Evolutionary conservation across 2,888 invertebrate genomes (phyloP), one percentile per base, ranked within the genome.

Genomic region (Drosophila koepferae): DNA sequence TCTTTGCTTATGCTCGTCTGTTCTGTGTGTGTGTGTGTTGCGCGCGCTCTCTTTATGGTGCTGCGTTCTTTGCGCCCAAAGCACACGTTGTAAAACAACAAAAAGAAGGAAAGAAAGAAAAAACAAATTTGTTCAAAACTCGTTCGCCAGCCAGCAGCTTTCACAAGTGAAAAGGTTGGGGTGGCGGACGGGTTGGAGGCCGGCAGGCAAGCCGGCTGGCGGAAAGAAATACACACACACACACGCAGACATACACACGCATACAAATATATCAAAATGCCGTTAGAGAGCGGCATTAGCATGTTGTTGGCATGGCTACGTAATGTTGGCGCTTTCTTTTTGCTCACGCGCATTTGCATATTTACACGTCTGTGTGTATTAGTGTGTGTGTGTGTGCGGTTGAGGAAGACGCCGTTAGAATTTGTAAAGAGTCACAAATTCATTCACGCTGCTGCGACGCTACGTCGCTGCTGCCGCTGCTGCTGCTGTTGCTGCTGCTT

Each of bases 321-420:
- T 89, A 86, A 89, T 89, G 77, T 84, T 79, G 74, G 78, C 85
- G 85, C 85, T 86, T 86, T 86, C 85, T 86, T 86, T 88, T 86
- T 72, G 76, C 74, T 77, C 78, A 67, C 80, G 66, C 66, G 66
- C 80, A 72, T 76, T 74, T 71, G 68, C 74, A 78, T 67, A 54
- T 53, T 62, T 40, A 16, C 38, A 40, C 7, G 38, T 46, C 43
- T 36, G 58, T 53, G 56, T 69, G 54, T 63, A 64, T 56, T 7
- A 12, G 14, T 59, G 8, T 61, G 28, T 40, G 38, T 51, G 67
- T 55, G 58, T 53, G 69, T 58, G 55, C 31, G 54, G 48, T 74
- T 71, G 67, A 79, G 72, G 71, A 72, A 73, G 74, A 86, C 85
- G 80, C 86, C 88, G 90, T 89, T 86, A 87, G 90, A 86, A 85